Base-by-base conservation (phyloP, 2,888 invertebrate genomes). In the Malachius bipustulatus region DNA sequence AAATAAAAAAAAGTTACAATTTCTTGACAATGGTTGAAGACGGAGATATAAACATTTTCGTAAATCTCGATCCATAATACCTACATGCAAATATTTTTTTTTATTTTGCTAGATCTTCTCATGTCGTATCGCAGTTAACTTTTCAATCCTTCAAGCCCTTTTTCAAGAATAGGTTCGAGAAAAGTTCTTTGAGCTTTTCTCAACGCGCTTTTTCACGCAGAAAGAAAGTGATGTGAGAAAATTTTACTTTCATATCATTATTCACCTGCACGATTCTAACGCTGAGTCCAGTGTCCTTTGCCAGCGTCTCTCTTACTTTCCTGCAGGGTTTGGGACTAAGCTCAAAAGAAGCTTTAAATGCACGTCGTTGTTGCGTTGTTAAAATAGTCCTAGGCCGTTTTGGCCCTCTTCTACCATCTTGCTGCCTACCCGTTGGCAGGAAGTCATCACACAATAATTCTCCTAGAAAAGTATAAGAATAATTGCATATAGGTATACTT, bases 271-370 rank as follows among this genome's bases (percentile, higher is more conserved):
- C 85, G 42, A 87, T 85, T 46, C 85, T 67, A 26, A 87, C 80
- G 51, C 82, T 84, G 34, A 87, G 66, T 8, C 85, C 85, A 1
- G 85, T 87, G 57, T 87, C 85, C 55, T 83, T 82, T 8, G 85
- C 85, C 40, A 87, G 64, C 38, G 80, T 73, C 59, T 87, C 87
- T 36, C 85, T 65, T 27, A 83, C 81, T 66, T 85, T 85, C 48
- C 84, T 64, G 52, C 83, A 84, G 2, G 84, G 85, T 55, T 87
- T 85, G 12, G 85, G 81, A 49, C 83, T 84, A 48, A 83, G 71
- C 63, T 87, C 85, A 60, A 87, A 88, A 11, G 84, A 83, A 24
- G 80, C 77, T 60, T 85, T 87, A 61, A 87, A 87, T 43, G 84
- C 83, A 45, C 83, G 65, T 46, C 87, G 59, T 58, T 87, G 87